Evolutionary conservation across 2,797 vertebrate genomes (phyloP), one percentile per base, ranked within the genome.

Genomic region (Cryptoprocta ferox): DNA sequence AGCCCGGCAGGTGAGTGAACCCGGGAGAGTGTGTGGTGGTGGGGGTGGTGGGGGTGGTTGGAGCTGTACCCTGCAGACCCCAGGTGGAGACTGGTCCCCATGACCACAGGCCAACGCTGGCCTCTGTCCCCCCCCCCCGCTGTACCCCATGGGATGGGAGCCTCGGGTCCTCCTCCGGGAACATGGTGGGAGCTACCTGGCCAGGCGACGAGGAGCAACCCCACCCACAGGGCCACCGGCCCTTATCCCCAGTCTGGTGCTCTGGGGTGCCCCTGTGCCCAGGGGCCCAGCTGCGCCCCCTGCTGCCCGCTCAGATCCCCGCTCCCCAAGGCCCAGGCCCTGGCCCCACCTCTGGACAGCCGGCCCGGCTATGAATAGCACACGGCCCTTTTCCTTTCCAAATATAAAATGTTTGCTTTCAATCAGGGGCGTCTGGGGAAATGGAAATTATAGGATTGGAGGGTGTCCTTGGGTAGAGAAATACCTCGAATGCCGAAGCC

Each of bases 401-500:
- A 97, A 92, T 96, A 96, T 84, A 0, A 89, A 97, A 88, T 93
- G 94, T 48, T 94, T 97, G 92, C 82, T 96, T 97, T 95, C 96
- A 97, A 61, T 97, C 95, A 92, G 80, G 96, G 65, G 95, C 37
- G 96, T 98, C 80, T 94, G 26, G 94, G 96, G 97, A 95, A 95
- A 89, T 92, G 78, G 63, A 95, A 92, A 97, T 95, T 96, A 82
- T 93, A 98, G 89, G 96, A 98, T 95, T 97, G 97, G 96, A 97
- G 94, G 97, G 95, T 65, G 10, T 95, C 82, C 94, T 98, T 95
- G 91, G 97, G 97, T 98, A n/a, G 90, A 95, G 96, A 97, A 89
- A 96, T 97, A 98, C 96, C 94, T 96, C 94, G 71, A 97, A 98
- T 97, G 79, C 81, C 92, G 96, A 98, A 98, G 97, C 95, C 96